Evolutionary conservation across 2,113 vertebrate species (phyloP), one percentile per base, ranked within the genome.

Genomic region (Myanophis thanlyinensis): DNA sequence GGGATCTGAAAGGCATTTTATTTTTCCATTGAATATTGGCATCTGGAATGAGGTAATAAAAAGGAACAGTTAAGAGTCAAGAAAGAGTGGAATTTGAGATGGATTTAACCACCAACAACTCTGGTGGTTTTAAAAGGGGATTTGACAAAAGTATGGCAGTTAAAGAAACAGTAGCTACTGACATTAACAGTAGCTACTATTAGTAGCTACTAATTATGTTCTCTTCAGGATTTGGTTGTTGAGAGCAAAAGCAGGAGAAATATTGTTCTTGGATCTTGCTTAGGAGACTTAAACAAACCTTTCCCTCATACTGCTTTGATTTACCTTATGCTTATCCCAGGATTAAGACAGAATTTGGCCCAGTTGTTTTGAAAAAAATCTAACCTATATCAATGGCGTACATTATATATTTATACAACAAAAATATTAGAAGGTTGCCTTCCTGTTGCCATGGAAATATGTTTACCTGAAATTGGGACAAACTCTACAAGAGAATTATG

Each of bases 401-500:
- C 49, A 85, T 48, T 90, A 40, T 47, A 59, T 67, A 54, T 56
- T 93, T 87, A 51, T 54, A 40, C 22, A 46, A 91, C 25, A 91
- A 23, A 23, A 40, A 84, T 25, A 4, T 48, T 88, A 84, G 54
- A 92, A 54, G 52, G 20, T 48, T 92, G 51, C 67, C 27, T 48
- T 46, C 48, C 20, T 91, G 85, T 51, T 56, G 73, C 87, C 8
- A 30, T 67, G 27, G 30, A 44, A 15, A 88, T 22, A 73, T 73
- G 92, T 88, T 85, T 7, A 94, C 53, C 51, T 88, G 49, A 40
- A 93, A 92, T 87, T 59, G 87, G 10, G 46, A 48, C 56, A 23
- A 92, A 73, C 27, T 52, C 23, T 62, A 5, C 51, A 90, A 54
- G 94, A 90, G 92, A 73, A 92, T 73, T 88, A 30, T 40, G n/a